Evolutionary conservation across 2,113 vertebrate species (phyloP), one percentile per base, ranked within the genome.

Genomic region (Gavialis gangeticus): DNA sequence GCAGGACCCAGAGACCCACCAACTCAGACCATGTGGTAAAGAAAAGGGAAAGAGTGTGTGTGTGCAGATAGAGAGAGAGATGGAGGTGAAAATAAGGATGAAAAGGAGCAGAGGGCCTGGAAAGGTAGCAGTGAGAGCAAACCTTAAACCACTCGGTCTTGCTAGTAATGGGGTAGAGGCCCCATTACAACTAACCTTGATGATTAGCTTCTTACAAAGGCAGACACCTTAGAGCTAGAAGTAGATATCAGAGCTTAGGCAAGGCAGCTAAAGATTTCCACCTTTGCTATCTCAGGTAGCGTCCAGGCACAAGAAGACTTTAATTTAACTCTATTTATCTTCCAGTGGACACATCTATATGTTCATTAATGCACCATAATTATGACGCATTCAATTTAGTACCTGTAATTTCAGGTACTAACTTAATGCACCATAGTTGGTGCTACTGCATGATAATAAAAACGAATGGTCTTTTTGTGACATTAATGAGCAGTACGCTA

Each of bases 131-230:
- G 8, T 46, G 8, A 46, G 6, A 46, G 46, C 46, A 46, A 46
- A 46, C 46, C 2, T 46, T 46, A 46, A 46, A 46, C 46, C 46
- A 46, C 46, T 46, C 46, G 9, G 46, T 46, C 46, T 46, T 46
- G 7, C 46, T 46, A 46, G 46, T 46, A 46, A 46, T 46, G 46
- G 8, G 46, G 46, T 46, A 46, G 46, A 9, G 46, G 7, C 46
- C 46, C 46, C 8, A 7, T 46, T 46, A 46, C 46, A 46, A 46
- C 46, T 9, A 79, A 75, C 75, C 83, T 95, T 93, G 87, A 94
- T 94, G 94, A 93, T 90, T 62, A 95, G 55, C 55, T 34, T 89
- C 69, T 94, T 94, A 91, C 87, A 80, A 91, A 95, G 90, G 82
- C 73, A 89, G 89, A 78, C 90, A 90, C 71, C 67, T n/a, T n/a